Base-by-base conservation (phyloP, 2,797 vertebrate genomes). In the Bradypus variegatus region DNA sequence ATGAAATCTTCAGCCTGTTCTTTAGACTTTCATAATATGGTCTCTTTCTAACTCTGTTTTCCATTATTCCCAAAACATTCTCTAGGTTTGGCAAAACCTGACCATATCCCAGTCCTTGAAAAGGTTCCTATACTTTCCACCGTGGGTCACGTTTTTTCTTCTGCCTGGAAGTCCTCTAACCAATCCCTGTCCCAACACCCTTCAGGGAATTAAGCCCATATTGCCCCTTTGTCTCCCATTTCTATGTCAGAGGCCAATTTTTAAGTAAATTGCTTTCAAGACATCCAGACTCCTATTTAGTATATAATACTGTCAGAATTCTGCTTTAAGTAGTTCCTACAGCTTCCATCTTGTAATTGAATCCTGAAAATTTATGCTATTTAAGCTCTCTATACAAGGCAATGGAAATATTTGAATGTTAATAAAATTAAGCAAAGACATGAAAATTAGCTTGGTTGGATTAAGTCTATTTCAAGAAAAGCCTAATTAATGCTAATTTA, bases 381-480 rank as follows among this genome's bases (percentile, higher is more conserved):
- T 90, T 91, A 91, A 85, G 11, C 50, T 80, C 70, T 91, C 2
- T 84, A 53, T 88, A 53, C 84, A 93, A 75, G 48, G 53, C 50
- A 92, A 90, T 6, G 53, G 11, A 75, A 89, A 93, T 82, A 75
- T 93, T 77, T 78, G 50, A 91, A 88, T 86, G n/a, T 67, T 93
- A 93, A 86, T 38, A 92, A 91, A 95, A 87, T 27, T 55, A 45
- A 93, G 36, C 41, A 82, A 86, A 90, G 21, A 92, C 18, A 84
- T 19, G 48, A 94, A 90, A 90, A 72, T n/a, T 13, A 92, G 86
- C 33, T 76, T 73, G 72, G 29, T 4, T 92, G 15, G 48, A 91
- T 6, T 77, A 91, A 94, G 83, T 27, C 70, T 48, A 76, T 29
- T 92, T 94, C 50, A 91, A 86, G 31, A 65, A 67, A 93, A 94